A percentile compares a stretch with the other conserved stretches of the same genome.
phyloP scores from a whole-genome alignment of 2,113 vertebrate genomes.

The Stigmatopora nigra region DNA sequence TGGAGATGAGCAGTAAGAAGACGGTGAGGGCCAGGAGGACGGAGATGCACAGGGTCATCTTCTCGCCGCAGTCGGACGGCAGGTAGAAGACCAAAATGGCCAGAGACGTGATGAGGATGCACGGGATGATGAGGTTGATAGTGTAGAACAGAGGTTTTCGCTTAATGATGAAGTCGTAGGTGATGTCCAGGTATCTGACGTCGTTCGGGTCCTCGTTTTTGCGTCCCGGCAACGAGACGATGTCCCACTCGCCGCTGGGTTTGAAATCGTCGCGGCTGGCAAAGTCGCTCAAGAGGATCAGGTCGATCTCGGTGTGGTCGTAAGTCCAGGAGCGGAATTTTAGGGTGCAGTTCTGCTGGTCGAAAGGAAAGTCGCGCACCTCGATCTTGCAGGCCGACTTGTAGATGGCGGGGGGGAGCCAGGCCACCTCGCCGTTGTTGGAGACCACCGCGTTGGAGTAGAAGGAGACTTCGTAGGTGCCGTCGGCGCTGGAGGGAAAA shows the following conservation, averaged over 20 bases:
- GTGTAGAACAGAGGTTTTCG: conserved; percentile 77
- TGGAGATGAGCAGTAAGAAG: conserved; percentile 77
- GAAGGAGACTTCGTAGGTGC: conserved; percentile 76
- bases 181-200: conserved; percentile 72
- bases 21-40: conserved; percentile 76
- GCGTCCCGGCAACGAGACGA: conserved; percentile 72
- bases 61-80: conserved; percentile 76
- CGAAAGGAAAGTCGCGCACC: conserved; percentile 75
- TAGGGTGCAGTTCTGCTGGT: conserved; percentile 78
- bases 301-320: conserved; percentile 75
- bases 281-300: conserved; percentile 70
- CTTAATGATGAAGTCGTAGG: conserved; percentile 76
- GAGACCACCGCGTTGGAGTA: conserved; percentile 74
- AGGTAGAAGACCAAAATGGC: conserved; percentile 78
- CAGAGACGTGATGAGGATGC: conserved; percentile 74
- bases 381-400: conserved; percentile 77
- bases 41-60: conserved; percentile 76
- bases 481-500: conserved; percentile 65
- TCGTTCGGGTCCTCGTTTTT: conserved; percentile 75
- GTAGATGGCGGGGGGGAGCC: conserved; percentile 77
- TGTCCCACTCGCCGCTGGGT: conserved; percentile 77
- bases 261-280: conserved; percentile 76
- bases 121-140: conserved; percentile 76
- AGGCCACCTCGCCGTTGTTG: conserved; percentile 71
- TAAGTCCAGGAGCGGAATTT: conserved; percentile 79